Base-by-base conservation (phyloP, 2,888 invertebrate species). In the Abscondita cerata region DNA sequence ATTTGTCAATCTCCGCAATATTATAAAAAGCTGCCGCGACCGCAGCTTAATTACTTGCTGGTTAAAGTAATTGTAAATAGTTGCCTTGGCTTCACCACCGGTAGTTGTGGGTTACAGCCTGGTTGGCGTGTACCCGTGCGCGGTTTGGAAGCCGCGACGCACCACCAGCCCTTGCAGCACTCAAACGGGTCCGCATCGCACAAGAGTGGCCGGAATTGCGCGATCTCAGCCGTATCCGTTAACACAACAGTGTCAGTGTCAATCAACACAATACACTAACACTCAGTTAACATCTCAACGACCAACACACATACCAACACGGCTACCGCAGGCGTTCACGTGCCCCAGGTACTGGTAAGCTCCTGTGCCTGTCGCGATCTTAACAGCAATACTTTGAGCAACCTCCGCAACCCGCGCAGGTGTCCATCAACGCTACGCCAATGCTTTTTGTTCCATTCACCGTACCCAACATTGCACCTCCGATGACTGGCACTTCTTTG, bases 91-190 rank as follows among this genome's bases (percentile, higher is more conserved):
- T 80, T 73, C 80, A 72, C 73, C 77, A 78, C 78, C 80, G 78
- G 76, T 77, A 62, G 73, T 80, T 69, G 76, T 81, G 81, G 82
- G 83, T 76, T 83, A 83, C 81, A 83, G 83, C 81, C 82, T 83
- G 72, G 81, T 83, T 71, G 83, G 83, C 80, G 82, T 83, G 78
- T 83, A 83, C 80, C 83, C 83, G 66, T 83, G 83, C 79, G 83
- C 83, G 74, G 82, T 83, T 76, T 82, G 82, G 80, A 82, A 81
- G 73, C 81, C 81, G 68, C 63, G 63, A 55, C 68, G 64, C 63
- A 65, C 62, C 64, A 62, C 48, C 68, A 71, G 69, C 63, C 62
- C 71, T 36, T 60, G 60, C 40, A 64, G 48, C 53, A 52, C 51
- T 44, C 60, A 62, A 57, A 56, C 65, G 52, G 72, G 72, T 47